These are phyloP conservation scores for Xenentodon cancila DNA, from an alignment of 2,797 vertebrate genomes.

Conservation along the genomic window DNA sequence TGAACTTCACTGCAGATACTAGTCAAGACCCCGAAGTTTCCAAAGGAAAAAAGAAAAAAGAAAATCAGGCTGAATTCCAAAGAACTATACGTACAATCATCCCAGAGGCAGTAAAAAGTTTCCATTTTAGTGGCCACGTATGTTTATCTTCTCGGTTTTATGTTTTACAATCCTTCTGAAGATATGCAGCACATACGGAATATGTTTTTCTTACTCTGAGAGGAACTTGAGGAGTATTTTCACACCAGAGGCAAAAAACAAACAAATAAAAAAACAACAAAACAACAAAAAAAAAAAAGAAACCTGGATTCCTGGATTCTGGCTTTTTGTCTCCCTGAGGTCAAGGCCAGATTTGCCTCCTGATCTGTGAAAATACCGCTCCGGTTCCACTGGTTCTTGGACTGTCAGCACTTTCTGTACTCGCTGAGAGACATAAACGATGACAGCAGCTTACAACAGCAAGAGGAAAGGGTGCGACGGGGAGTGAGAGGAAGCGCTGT, in stretches of 20 bases:
- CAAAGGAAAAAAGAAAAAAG: slow-evolving; percentile 52
- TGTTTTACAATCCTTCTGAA: slow-evolving; percentile 17
- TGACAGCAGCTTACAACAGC: too few relatives aligned
- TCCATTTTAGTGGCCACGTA: slow-evolving; percentile 14
- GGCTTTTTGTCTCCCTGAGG: slow-evolving; percentile 19
- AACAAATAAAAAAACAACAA: too few relatives aligned
- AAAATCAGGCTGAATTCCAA: slow-evolving; percentile 45
- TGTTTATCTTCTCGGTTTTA: slow-evolving; percentile 17
- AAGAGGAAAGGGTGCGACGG: too few relatives aligned
- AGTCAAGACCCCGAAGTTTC: slow-evolving; percentile 44
- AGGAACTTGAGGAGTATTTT: slow-evolving; percentile 32
- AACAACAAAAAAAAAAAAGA: slow-evolving; percentile 15
- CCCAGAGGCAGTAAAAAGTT: neutral
- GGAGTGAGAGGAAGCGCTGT: too few relatives aligned
- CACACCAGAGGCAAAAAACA: slow-evolving; percentile 16
- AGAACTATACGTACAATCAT: slow-evolving; percentile 17
- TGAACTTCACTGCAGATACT: slow-evolving; percentile 49
- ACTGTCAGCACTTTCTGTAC: slow-evolving; percentile 4
- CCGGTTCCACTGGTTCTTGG: slow-evolving; percentile 6
- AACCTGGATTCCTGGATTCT: neutral
- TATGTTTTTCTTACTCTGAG: slow-evolving; percentile 3
- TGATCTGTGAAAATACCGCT: slow-evolving; percentile 10
- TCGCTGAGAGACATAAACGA: too few relatives aligned
- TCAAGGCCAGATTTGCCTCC: slow-evolving; percentile 13
- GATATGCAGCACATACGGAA: slow-evolving; percentile 14